Evolutionary conservation across 2,797 vertebrate genomes (phyloP).

Genomic region (Helostoma temminkii): DNA sequence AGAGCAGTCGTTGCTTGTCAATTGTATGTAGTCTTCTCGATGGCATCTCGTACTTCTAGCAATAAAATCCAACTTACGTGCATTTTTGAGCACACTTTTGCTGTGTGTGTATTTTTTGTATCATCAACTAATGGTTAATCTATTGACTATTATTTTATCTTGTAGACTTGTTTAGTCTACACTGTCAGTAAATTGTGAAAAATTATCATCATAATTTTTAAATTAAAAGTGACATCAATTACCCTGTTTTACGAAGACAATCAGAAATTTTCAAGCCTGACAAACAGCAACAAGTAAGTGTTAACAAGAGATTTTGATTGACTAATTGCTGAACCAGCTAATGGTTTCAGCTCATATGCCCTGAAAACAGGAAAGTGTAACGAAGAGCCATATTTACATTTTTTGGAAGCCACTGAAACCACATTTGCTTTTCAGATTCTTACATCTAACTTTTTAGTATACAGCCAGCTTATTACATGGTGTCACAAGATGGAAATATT

Average conservation of each 20-base stretch:
- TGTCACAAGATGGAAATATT: constrained; percentile 24
- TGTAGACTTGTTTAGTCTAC: background rate
- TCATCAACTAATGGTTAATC: background rate
- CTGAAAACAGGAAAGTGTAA: background rate
- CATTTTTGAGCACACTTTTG: background rate
- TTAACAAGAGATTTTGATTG: background rate
- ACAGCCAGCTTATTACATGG: constrained; percentile 23
- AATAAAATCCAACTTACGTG: background rate
- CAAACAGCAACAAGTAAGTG: background rate
- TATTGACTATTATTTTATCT: background rate
- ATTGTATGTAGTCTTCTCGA: background rate
- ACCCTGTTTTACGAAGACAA: background rate
- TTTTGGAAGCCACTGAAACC: constrained; percentile 4
- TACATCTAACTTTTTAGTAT: constrained; percentile 19
- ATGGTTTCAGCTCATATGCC: background rate
- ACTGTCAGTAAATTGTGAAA: background rate
- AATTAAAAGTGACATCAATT: background rate
- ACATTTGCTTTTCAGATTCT: constrained; percentile 29
- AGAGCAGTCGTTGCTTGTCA: constrained; percentile 20
- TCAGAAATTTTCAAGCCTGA: background rate
- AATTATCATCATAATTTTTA: background rate
- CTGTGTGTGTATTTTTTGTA: background rate
- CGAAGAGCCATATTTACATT: background rate
- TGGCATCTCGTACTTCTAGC: constrained; percentile 2
- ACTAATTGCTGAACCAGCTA: background rate